Evolutionary conservation across 2,797 vertebrate genomes (phyloP).

Genomic region (Dermochelys coriacea): DNA sequence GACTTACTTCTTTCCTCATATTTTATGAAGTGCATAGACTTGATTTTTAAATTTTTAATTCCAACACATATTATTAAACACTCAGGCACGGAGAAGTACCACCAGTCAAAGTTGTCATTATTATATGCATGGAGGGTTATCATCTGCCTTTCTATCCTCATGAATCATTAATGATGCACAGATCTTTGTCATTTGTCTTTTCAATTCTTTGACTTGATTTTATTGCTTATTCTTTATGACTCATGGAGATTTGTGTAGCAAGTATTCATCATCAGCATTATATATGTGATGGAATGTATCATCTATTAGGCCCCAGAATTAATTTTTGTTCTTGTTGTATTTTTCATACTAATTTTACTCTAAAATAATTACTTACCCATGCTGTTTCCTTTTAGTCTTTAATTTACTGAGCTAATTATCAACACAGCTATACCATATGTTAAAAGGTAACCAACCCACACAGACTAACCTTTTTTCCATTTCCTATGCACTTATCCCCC

Average conservation of each 20-base stretch:
- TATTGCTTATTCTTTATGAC: constrained; percentile 70
- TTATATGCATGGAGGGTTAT: constrained; percentile 72
- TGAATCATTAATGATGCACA: constrained; percentile 70
- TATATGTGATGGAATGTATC: neutral
- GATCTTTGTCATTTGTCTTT: constrained; percentile 72
- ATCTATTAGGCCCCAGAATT: neutral
- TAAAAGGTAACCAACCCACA: neutral
- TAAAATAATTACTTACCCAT: neutral
- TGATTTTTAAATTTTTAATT: constrained; percentile 75
- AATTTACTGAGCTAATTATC: neutral
- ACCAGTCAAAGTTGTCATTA: constrained; percentile 62
- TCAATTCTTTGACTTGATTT: constrained; percentile 68
- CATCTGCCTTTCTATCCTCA: constrained; percentile 61
- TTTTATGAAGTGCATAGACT: constrained; percentile 64
- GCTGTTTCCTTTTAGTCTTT: neutral
- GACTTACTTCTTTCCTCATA: constrained; percentile 53
- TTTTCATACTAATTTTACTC: neutral
- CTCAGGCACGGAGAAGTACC: constrained; percentile 44
- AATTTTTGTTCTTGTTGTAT: constrained; percentile 39
- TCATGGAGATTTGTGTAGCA: constrained; percentile 45
- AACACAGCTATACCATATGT: neutral
- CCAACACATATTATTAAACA: constrained; percentile 68
- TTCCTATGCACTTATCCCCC: neutral
- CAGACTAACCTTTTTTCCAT: neutral
- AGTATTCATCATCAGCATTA: constrained; percentile 34